Evolutionary conservation across 2,113 vertebrate species (phyloP), one percentile per base, ranked within the genome.

Genomic region (Alces alces): DNA sequence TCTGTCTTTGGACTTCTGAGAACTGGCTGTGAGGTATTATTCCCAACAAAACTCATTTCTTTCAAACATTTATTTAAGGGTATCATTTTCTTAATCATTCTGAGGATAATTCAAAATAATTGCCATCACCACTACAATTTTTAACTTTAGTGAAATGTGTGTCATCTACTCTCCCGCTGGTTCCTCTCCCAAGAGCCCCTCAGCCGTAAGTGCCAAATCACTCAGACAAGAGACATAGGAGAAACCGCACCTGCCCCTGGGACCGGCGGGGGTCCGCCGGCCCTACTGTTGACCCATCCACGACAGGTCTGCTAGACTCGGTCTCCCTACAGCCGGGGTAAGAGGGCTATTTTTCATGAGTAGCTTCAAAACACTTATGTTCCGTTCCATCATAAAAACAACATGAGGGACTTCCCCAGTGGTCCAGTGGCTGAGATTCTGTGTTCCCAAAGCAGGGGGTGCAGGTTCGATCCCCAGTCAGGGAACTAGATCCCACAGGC

Each of bases 41-140:
- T 97, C 96, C 95, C 97, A 98, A 96, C 86, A 96, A 94, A 98
- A 97, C 78, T 88, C 39, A 97, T 97, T 98, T 95, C 97, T 98
- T 99, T 98, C 98, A 98, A 97, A 95, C 91, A 52, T 87, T 98
- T 98, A 98, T 98, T 98, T 97, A 98, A 98, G 83, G 90, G 89
- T 92, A 90, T 98, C 28, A 98, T 98, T 99, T 98, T 97, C 98
- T 98, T 98, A 97, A 98, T 98, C 97, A 98, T 98, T 98, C 97
- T 95, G 98, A 98, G 97, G 96, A 64, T 94, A 97, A 98, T 95
- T 98, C 93, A 93, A 92, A 95, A 94, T 93, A 98, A 96, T 96
- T 98, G 96, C 89, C 96, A 97, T 84, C 93, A 86, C 92, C 52
- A 54, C 14, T 61, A 10, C 88, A 97, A 86, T 95, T 98, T 98